Conservation (phyloP, 2,797 vertebrate genomes). For the Astyanax mexicanus region DNA sequence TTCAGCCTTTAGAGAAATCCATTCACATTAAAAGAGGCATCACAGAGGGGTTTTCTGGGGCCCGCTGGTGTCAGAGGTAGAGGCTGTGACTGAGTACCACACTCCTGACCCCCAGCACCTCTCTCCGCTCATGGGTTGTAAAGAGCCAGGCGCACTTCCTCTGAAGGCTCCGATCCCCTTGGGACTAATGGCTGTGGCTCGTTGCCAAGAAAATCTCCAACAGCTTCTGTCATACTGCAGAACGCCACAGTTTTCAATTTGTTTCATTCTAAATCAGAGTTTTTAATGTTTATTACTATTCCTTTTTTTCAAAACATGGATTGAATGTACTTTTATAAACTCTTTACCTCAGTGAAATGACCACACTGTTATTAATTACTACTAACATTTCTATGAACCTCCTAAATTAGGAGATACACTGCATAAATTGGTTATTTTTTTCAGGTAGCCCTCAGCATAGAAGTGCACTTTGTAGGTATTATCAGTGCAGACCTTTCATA, state of each 20-base stretch:
- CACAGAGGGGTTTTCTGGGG: conserved; percentile 44
- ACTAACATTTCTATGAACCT: neutral
- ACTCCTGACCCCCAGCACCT: conserved; percentile 41
- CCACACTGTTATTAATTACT: too few relatives aligned
- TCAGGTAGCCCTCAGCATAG: too few relatives aligned
- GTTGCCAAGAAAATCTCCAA: conserved; percentile 47
- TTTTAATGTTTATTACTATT: too few relatives aligned
- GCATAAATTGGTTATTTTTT: too few relatives aligned
- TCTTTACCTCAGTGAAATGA: neutral
- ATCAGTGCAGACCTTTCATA: too few relatives aligned
- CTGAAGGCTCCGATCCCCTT: conserved; percentile 28
- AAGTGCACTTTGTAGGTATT: too few relatives aligned
- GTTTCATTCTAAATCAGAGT: neutral
- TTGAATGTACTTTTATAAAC: conserved; percentile 4
- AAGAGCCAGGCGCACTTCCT: conserved; percentile 43
- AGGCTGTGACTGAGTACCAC: conserved; percentile 40
- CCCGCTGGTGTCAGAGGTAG: conserved; percentile 40
- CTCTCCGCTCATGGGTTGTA: conserved; percentile 34
- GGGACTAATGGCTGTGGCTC: conserved; percentile 44
- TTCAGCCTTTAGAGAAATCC: conserved; percentile 37
- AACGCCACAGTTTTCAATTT: conserved; percentile 11
- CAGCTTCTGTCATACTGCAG: conserved; percentile 47
- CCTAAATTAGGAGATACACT: neutral
- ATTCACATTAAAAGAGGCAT: conserved; percentile 54
- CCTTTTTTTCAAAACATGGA: conserved; percentile 14